Conservation (phyloP, 2,113 vertebrate genomes). For the Burhinus bistriatus region DNA sequence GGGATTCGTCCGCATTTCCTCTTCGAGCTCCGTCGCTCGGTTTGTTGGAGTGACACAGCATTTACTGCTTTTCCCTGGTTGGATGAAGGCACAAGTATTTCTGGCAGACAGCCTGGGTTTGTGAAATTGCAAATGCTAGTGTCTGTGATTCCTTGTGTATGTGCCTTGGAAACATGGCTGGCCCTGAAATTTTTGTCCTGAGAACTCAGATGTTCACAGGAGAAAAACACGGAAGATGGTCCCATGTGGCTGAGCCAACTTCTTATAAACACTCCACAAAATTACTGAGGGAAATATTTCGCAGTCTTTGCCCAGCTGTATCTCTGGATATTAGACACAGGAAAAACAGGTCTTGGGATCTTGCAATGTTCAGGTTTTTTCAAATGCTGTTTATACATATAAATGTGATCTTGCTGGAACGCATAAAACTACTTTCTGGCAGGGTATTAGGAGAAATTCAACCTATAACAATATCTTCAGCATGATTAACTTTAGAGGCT, state of each 20-base stretch:
- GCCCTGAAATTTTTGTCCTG: background rate
- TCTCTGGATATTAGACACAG: background rate
- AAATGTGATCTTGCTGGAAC: background rate
- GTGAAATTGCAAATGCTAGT: background rate
- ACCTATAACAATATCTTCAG: background rate
- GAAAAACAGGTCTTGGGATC: background rate
- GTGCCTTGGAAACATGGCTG: background rate
- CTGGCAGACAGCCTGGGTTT: conserved; percentile 15
- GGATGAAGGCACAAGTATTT: conserved; percentile 26
- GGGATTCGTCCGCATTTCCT: background rate
- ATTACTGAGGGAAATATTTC: background rate
- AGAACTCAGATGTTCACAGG: background rate
- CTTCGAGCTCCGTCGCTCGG: background rate
- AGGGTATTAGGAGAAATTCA: background rate
- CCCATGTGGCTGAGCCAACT: background rate
- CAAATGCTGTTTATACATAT: background rate
- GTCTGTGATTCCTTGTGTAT: background rate
- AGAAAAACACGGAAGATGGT: background rate
- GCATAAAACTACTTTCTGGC: background rate
- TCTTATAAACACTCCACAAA: background rate
- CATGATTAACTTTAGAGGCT: background rate
- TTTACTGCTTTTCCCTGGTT: conserved; percentile 31
- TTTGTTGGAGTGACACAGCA: background rate
- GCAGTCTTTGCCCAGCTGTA: background rate
- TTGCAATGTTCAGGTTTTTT: background rate